A percentile compares a stretch with the other conserved stretches of the same genome.
Conservation (phyloP, 2,797 vertebrate genomes). For the Phrynocephalus forsythii region DNA sequence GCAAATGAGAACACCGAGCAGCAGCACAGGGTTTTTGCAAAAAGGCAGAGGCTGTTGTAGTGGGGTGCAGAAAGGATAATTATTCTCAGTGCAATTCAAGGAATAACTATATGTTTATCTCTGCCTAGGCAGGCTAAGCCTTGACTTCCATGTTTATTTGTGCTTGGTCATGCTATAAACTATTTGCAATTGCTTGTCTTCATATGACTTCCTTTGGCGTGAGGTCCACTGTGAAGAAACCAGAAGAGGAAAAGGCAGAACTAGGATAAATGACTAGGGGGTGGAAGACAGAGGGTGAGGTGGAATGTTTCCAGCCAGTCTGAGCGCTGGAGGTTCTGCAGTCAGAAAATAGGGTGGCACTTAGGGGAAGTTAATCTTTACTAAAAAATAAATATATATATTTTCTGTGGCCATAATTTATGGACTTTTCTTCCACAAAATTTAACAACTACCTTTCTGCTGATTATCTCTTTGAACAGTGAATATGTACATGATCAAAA, state of each 20-base stretch:
- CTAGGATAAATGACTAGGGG: neutral
- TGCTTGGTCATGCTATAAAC: neutral
- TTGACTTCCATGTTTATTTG: neutral
- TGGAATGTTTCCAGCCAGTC: neutral
- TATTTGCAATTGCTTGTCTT: neutral
- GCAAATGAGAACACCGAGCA: neutral
- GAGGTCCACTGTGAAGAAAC: neutral
- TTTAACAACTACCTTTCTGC: neutral
- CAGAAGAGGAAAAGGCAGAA: neutral
- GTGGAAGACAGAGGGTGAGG: neutral
- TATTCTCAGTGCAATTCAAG: neutral
- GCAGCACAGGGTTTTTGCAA: neutral
- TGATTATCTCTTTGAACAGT: neutral
- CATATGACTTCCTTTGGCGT: neutral
- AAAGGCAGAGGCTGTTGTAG: fast-evolving
- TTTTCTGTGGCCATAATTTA: neutral
- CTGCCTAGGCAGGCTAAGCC: neutral
- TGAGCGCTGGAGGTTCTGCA: neutral
- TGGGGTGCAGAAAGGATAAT: neutral
- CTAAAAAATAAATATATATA: too few species aligned
- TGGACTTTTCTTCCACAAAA: neutral
- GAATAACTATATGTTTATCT: neutral
- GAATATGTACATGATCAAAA: neutral
- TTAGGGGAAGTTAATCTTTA: neutral
- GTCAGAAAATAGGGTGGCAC: neutral